Conservation (phyloP, 2,888 invertebrate genomes). For the Deilephila porcellus region DNA sequence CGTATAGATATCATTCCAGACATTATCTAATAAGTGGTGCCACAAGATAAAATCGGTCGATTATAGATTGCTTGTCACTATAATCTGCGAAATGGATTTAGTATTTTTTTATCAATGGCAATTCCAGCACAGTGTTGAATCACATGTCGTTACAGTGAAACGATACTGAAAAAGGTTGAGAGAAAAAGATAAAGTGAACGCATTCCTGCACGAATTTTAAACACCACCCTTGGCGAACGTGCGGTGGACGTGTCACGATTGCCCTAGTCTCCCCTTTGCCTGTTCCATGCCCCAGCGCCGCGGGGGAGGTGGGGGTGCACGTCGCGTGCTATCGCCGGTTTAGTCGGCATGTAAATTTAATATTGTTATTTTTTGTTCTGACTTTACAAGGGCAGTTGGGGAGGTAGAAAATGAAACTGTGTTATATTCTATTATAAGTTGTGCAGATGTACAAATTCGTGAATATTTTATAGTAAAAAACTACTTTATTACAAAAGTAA, state of each 20-base stretch:
- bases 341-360: constrained; percentile 79
- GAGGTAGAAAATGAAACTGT: constrained; percentile 60
- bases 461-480: constrained; percentile 32
- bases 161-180: not conserved
- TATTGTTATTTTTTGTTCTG: constrained; percentile 72
- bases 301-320: constrained; percentile 39
- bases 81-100: constrained; percentile 4
- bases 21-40: constrained; percentile 10
- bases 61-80: constrained; percentile 12
- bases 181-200: constrained; percentile 43
- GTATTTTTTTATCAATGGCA: constrained; percentile 12
- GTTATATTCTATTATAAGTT: constrained; percentile 42
- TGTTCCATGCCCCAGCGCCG: constrained; percentile 39
- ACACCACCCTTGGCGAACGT: constrained; percentile 52
- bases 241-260: constrained; percentile 60
- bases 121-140: not conserved
- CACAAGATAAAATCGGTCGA: constrained; percentile 8
- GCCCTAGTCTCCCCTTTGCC: constrained; percentile 48
- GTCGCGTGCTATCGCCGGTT: constrained; percentile 62
- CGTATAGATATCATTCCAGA: not conserved
- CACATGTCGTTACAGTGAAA: not conserved
- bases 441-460: no score
- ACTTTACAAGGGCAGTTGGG: constrained; percentile 81
- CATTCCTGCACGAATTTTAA: constrained; percentile 74
- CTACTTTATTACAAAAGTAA: not conserved